Evolutionary conservation across 2,113 vertebrate genomes (phyloP).

Genomic region (Upupa epops): DNA sequence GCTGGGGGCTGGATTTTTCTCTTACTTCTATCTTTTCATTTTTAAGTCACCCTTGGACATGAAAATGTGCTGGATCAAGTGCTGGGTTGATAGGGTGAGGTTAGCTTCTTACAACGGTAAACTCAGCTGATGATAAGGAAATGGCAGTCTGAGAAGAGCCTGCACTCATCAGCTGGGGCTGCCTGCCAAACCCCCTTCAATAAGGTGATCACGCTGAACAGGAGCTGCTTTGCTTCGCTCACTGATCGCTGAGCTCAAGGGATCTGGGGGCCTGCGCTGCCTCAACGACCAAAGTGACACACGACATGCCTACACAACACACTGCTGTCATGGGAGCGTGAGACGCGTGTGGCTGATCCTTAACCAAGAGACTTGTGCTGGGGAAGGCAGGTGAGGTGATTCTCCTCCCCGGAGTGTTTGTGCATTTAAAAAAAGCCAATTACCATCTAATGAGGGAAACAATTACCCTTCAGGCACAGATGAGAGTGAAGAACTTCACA

Average conservation of each 20-base stretch:
- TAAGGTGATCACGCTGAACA: background rate
- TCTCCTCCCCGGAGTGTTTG: background rate
- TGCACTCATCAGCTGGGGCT: background rate
- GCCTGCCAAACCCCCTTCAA: background rate
- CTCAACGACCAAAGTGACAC: background rate
- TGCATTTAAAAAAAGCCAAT: background rate
- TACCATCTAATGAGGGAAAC: background rate
- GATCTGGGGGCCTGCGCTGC: background rate
- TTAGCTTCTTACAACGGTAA: background rate
- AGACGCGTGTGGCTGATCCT: background rate
- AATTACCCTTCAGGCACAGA: too few relatives aligned
- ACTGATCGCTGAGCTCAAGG: background rate
- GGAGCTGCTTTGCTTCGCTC: background rate
- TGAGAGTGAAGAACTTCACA: fast-evolving
- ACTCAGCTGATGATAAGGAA: background rate
- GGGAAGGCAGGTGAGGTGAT: background rate
- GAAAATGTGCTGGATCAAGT: background rate
- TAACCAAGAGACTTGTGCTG: background rate
- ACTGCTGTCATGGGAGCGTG: background rate
- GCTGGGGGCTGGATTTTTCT: background rate
- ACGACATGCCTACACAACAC: background rate
- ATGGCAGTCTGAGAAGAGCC: background rate
- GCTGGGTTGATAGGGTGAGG: background rate
- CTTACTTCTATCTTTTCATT: background rate
- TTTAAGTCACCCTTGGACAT: background rate